phyloP scores from a whole-genome alignment of 2,113 vertebrate species.

The Probosciger aterrimus region DNA sequence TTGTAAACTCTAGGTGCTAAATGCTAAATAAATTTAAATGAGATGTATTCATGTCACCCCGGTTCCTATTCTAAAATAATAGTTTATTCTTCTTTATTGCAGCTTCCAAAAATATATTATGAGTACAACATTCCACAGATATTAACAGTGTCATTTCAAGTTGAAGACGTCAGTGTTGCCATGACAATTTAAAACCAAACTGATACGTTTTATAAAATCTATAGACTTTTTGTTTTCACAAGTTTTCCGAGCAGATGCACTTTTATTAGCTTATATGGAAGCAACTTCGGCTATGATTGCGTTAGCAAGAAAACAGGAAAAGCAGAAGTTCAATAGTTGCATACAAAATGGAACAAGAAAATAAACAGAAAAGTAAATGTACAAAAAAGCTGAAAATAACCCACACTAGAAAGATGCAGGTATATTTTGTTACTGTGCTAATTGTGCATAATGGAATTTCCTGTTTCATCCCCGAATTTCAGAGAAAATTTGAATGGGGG shows the following conservation, averaged over 20 bases:
- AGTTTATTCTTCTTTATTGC: conserved; percentile 25
- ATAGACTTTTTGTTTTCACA: conserved; percentile 46
- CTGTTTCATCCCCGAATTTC: not conserved
- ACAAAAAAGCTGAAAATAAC: not conserved
- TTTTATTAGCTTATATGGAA: conserved; percentile 61
- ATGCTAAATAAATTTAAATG: conserved; percentile 15
- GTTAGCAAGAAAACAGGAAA: conserved; percentile 18
- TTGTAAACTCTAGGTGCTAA: not conserved
- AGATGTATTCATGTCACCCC: not conserved
- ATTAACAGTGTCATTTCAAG: conserved; percentile 69
- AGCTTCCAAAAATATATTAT: conserved; percentile 64
- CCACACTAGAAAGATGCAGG: not conserved
- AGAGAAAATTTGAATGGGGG: not conserved
- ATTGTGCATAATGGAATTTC: not conserved
- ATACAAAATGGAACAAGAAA: conserved; percentile 1
- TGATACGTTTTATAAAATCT: conserved; percentile 62
- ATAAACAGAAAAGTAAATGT: not conserved
- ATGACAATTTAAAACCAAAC: conserved; percentile 69
- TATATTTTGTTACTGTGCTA: not conserved
- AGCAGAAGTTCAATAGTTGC: not conserved
- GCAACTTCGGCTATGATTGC: not conserved
- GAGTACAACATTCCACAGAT: conserved; percentile 63
- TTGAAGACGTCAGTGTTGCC: conserved; percentile 73
- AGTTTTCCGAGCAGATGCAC: conserved; percentile 56
- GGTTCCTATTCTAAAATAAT: conserved; percentile 26